Conservation (phyloP, 2,888 invertebrate genomes). For the Tortrix viridana region DNA sequence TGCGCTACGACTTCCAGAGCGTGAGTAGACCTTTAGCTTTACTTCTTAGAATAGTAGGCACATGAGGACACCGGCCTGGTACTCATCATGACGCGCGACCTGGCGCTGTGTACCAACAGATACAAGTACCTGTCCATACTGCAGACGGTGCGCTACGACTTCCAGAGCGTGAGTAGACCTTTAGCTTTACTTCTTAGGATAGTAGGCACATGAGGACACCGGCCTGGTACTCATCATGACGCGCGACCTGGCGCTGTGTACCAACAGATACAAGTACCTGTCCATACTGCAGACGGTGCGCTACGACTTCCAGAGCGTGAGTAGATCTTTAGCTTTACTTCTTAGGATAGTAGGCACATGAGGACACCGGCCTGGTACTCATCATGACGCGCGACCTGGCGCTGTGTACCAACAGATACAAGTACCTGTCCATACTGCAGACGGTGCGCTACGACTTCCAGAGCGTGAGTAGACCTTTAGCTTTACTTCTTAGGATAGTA, state of each 20-base stretch:
- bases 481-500: too few species aligned
- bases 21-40: slow-evolving; percentile 56
- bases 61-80: slow-evolving; percentile 89
- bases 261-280: slow-evolving; percentile 89
- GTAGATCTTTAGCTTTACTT: background rate
- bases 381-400: slow-evolving; percentile 89
- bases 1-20: slow-evolving; percentile 89
- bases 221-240: slow-evolving; percentile 89
- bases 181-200: too few species aligned
- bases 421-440: slow-evolving; percentile 91
- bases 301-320: slow-evolving; percentile 88
- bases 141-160: slow-evolving; percentile 90
- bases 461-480: slow-evolving; percentile 69
- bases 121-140: slow-evolving; percentile 91
- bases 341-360: slow-evolving; percentile 75
- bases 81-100: slow-evolving; percentile 88
- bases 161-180: slow-evolving; percentile 82
- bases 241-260: slow-evolving; percentile 88
- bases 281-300: slow-evolving; percentile 91
- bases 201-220: slow-evolving; percentile 88
- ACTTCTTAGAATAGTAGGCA: slow-evolving; percentile 56
- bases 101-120: slow-evolving; percentile 87
- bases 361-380: slow-evolving; percentile 89
- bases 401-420: slow-evolving; percentile 88
- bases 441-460: slow-evolving; percentile 90